phyloP scores from a whole-genome alignment of 2,888 invertebrate genomes.

The Clunio marinus region DNA sequence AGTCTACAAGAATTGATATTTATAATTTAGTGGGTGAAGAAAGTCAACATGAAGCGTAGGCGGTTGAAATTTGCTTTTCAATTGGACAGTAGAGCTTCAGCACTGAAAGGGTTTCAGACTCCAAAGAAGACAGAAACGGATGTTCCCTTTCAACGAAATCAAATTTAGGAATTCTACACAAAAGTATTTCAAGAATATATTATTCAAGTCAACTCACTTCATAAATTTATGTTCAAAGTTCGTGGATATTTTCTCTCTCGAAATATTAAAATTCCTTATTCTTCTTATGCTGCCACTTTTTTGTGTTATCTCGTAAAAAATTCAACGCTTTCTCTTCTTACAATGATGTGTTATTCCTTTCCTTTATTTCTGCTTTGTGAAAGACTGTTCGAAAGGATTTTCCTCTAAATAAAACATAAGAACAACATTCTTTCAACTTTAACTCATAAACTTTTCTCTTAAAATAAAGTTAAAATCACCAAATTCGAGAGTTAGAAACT shows the following conservation, averaged over 20 bases:
- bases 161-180: neutral
- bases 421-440: neutral
- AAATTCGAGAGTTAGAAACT: no score
- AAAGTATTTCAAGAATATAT: neutral
- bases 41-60: neutral
- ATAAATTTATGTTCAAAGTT: slow-evolving; percentile 14
- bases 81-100: neutral
- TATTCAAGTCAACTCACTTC: slow-evolving; percentile 27
- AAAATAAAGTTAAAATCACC: no score
- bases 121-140: neutral
- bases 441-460: neutral
- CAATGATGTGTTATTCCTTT: neutral
- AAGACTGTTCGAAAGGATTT: no score
- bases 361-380: neutral
- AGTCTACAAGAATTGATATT: no score
- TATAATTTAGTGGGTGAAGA: no score
- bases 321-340: neutral
- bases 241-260: neutral
- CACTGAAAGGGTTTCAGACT: neutral
- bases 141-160: no score
- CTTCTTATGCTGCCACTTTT: neutral
- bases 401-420: neutral
- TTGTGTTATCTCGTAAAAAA: no score
- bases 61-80: neutral
- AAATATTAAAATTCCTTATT: neutral